Conservation (phyloP, 2,113 vertebrate species). For the Pungitius pungitius region DNA sequence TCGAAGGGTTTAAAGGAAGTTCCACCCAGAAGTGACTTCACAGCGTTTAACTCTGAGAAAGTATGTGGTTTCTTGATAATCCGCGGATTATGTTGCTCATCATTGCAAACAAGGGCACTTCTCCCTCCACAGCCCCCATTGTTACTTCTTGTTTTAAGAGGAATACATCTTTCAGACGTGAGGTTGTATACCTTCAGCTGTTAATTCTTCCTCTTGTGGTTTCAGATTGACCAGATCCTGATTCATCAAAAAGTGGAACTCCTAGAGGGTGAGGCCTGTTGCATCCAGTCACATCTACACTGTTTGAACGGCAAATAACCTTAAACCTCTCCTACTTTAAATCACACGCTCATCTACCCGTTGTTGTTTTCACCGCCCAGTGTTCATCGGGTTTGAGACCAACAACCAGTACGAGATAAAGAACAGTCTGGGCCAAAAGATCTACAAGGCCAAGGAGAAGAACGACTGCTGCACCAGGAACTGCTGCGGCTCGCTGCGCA, state of each 20-base stretch:
- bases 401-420: conserved; percentile 89
- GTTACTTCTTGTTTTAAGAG: not conserved
- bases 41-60: too few relatives aligned
- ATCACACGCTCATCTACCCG: not conserved
- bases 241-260: conserved; percentile 90
- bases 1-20: not conserved
- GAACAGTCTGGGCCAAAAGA: conserved; percentile 86
- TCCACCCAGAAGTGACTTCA: too few relatives aligned
- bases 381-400: conserved; percentile 85
- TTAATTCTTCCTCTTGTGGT: conserved; percentile 7
- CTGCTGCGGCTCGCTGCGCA: conserved; percentile 88
- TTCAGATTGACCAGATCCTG: conserved; percentile 89
- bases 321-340: not conserved
- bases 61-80: conserved; percentile 4
- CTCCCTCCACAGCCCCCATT: accelerated
- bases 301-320: not conserved
- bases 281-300: not conserved
- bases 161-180: not conserved
- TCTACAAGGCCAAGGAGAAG: conserved; percentile 88
- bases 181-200: not conserved
- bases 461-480: conserved; percentile 89
- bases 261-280: conserved; percentile 83
- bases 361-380: conserved; percentile 61
- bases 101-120: not conserved
- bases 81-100: not conserved